Evolutionary conservation across 2,797 vertebrate species (phyloP).

Genomic region (Platyrinchus mystaceus): DNA sequence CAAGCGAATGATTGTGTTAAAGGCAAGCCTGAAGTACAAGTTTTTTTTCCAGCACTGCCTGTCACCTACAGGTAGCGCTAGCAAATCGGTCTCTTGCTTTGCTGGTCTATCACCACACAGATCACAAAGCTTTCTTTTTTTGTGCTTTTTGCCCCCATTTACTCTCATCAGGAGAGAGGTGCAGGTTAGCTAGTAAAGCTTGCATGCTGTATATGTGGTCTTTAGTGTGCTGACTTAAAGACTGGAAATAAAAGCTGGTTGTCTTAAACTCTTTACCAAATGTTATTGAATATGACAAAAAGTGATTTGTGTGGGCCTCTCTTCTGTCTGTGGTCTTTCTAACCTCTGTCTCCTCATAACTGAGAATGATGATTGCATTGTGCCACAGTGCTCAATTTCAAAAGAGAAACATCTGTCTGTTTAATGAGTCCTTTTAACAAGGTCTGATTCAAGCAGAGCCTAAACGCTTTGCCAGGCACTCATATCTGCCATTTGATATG

Average conservation of each 20-base stretch:
- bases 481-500: accelerated
- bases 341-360: background rate
- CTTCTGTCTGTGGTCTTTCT: background rate
- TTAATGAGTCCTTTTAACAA: background rate
- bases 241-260: background rate
- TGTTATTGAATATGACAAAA: background rate
- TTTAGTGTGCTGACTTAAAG: background rate
- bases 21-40: background rate
- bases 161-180: background rate
- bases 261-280: background rate
- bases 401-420: background rate
- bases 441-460: background rate
- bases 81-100: background rate
- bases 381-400: background rate
- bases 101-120: background rate
- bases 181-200: background rate
- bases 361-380: background rate
- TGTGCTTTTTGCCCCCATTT: background rate
- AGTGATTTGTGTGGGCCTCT: background rate
- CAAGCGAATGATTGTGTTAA: background rate
- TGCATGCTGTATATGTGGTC: background rate
- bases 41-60: background rate
- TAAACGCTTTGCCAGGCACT: background rate
- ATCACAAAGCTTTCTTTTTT: background rate
- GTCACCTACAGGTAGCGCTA: background rate